phyloP scores from a whole-genome alignment of 2,113 vertebrate genomes.

The Vulpes vulpes region DNA sequence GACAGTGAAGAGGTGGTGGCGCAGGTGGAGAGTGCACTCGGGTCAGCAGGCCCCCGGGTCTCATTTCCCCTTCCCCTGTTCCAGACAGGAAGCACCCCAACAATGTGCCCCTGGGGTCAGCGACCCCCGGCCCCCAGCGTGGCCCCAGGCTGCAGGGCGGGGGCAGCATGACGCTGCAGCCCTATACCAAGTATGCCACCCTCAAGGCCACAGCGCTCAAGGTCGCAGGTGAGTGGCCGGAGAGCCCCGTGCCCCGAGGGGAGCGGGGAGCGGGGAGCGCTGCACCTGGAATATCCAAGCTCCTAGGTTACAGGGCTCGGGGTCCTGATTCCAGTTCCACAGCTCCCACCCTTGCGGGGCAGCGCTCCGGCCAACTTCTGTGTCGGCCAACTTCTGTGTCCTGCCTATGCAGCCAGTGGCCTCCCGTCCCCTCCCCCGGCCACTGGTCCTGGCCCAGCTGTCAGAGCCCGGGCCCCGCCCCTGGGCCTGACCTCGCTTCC shows the following conservation, averaged over 20 bases:
- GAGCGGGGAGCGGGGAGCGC: neutral
- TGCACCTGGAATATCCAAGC: neutral
- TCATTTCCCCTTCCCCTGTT: neutral
- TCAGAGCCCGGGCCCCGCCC: neutral
- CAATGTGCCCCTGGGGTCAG: conserved; percentile 66
- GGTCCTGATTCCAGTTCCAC: neutral
- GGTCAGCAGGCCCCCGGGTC: neutral
- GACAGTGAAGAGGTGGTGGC: neutral
- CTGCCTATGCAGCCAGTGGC: neutral
- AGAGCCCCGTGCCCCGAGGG: neutral
- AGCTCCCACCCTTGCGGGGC: neutral
- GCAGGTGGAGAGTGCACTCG: neutral
- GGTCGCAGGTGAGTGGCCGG: conserved; percentile 85
- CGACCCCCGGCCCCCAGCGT: conserved; percentile 76
- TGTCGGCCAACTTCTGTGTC: too few relatives aligned
- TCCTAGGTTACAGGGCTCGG: accelerated
- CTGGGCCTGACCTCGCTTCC: neutral
- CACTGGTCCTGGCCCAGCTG: accelerated
- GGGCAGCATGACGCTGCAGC: conserved; percentile 76
- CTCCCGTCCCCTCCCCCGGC: neutral
- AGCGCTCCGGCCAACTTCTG: neutral
- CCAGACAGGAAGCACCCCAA: conserved; percentile 87
- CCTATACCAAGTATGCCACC: conserved; percentile 82
- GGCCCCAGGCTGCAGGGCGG: conserved; percentile 77
- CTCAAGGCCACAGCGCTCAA: conserved; percentile 85